Base-by-base conservation (phyloP, 2,797 vertebrate species). In the Sebastes nivosus region DNA sequence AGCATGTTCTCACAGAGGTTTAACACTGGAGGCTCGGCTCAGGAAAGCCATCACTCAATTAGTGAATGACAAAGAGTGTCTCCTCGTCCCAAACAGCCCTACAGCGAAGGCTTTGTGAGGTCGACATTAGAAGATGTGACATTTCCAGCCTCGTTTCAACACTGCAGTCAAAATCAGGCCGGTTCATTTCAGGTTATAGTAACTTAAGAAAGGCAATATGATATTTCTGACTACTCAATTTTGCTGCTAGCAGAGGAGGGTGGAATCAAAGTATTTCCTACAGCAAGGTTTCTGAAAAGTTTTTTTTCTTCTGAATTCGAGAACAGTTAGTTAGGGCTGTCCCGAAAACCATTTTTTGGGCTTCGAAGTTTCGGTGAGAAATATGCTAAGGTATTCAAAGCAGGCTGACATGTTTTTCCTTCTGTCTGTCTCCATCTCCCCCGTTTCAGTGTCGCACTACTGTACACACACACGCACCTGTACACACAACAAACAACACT, bases 111-210 rank as follows among this genome's bases (percentile, higher is more conserved):
- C 74, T 63, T 72, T 76, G 60, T 63, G 30, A 54, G n/a, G 27
- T n/a, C 18, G 55, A 69, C 14, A 32, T 3, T 13, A 68, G n/a
- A 38, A 77, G 34, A 67, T 29, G 80, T 76, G 72, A 65, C 73
- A 68, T 82, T 80, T 84, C 60, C 63, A 82, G 75, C 38, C n/a
- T 24, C 1, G 10, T 25, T 80, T 46, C 2, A 30, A 46, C 24
- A n/a, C 63, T 5, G 46, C 54, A 67, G 59, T 36, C 13, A 61
- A 67, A 86, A 77, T 20, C 55, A 46, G 72, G 54, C 14, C 16
- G 6, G 89, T 83, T 89, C 77, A 83, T 76, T 70, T 88, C 63
- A 86, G 81, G 80, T 87, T 77, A 82, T 1, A 11, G 68, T 72
- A 78, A 73, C 65, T 65, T 36, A 36, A 79, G 63, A 54, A 81